These are phyloP conservation scores for Phalloptychus januarius DNA, from an alignment of 2,797 vertebrate species.

Conservation along the genomic window DNA sequence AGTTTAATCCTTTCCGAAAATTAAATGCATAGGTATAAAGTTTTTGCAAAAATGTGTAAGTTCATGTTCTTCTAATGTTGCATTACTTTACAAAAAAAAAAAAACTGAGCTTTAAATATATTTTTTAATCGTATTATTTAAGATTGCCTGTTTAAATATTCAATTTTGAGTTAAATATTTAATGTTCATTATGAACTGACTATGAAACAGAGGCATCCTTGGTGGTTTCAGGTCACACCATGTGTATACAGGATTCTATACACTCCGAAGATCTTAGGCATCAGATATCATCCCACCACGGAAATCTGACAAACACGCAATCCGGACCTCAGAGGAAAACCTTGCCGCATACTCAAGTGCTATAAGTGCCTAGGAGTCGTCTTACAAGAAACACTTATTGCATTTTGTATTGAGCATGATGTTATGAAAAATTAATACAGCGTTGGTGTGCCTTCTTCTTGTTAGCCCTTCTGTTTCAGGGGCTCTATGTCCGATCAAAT, in stretches of 20 bases:
- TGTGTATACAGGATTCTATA: constrained; percentile 10
- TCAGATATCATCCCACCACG: constrained; percentile 71
- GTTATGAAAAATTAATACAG: constrained; percentile 85
- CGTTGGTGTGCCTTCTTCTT: constrained; percentile 66
- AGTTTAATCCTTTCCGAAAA: neutral
- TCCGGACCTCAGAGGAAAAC: constrained; percentile 71
- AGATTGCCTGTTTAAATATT: neutral
- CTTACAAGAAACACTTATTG: constrained; percentile 88
- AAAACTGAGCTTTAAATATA: neutral
- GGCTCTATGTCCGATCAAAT: constrained; percentile 33
- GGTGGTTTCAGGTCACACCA: constrained; percentile 1
- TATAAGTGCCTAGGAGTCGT: constrained; percentile 83
- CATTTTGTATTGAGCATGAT: constrained; percentile 86
- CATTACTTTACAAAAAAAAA: constrained; percentile 7
- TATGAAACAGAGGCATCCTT: neutral
- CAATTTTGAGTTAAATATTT: neutral
- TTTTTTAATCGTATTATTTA: neutral
- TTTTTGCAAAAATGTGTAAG: neutral
- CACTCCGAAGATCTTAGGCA: constrained; percentile 60
- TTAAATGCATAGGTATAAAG: neutral
- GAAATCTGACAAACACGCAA: constrained; percentile 69
- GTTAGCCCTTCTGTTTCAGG: constrained; percentile 46
- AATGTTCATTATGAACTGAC: neutral
- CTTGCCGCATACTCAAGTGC: constrained; percentile 77
- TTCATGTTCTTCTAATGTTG: neutral